Percentiles rank a stretch among this genome's conserved stretches.
phyloP scores from a whole-genome alignment of 2,113 vertebrate species.

The Pterocles orientalis region DNA sequence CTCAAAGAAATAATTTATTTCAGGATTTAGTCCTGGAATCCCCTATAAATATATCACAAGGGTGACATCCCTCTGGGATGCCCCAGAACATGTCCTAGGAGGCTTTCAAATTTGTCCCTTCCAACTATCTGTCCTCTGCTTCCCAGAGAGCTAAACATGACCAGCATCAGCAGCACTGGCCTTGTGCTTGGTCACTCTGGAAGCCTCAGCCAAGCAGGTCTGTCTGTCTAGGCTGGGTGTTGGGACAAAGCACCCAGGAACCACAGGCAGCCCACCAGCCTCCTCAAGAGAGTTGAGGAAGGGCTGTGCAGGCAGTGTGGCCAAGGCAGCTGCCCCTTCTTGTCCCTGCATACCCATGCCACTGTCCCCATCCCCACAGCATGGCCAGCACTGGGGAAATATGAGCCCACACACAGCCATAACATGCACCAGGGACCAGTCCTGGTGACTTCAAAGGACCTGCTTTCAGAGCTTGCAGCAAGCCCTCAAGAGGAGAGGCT shows the following conservation, averaged over 20 bases:
- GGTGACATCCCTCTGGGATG: not conserved
- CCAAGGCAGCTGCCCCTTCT: not conserved
- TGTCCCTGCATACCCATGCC: not conserved
- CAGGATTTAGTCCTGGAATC: not conserved
- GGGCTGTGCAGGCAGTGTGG: not conserved
- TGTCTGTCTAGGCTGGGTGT: not conserved
- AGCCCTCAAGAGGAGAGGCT: not conserved
- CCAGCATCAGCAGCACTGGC: not conserved
- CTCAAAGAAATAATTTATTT: not conserved
- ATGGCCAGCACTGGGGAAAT: not conserved
- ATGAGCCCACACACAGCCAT: not conserved
- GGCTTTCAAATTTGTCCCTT: not conserved
- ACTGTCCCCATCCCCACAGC: not conserved
- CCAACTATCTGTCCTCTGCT: not conserved
- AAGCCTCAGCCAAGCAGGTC: not conserved
- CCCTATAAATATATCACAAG: not conserved
- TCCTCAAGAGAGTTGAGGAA: not conserved
- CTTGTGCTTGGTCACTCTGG: not conserved
- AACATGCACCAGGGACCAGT: not conserved
- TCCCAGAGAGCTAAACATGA: not conserved
- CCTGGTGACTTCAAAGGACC: not conserved
- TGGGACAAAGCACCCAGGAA: not conserved
- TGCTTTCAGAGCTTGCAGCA: not conserved
- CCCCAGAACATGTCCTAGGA: not conserved
- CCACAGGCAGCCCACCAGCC: not conserved